A percentile compares a stretch with the other conserved stretches of the same genome.
Evolutionary conservation across 2,113 vertebrate species (phyloP).

Genomic region (Ctenomys sociabilis): DNA sequence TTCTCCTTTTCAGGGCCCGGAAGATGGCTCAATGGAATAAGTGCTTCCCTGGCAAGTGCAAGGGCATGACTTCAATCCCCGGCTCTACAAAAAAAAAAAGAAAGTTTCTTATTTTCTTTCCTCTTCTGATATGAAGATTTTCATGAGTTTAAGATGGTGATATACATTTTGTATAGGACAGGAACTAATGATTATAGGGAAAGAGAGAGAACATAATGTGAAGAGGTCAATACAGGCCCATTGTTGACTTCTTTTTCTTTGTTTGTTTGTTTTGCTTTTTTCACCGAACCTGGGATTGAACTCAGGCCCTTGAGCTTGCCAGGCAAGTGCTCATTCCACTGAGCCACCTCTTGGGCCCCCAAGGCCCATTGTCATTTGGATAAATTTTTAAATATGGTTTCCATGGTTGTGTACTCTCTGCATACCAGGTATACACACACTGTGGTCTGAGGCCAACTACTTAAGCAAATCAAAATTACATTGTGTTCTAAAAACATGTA

Average conservation of each 20-base stretch:
- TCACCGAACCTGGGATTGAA: too few relatives aligned
- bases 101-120: not conserved
- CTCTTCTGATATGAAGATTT: not conserved
- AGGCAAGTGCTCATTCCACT: too few relatives aligned
- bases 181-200: not conserved
- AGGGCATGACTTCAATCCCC: too few relatives aligned
- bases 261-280: too few relatives aligned
- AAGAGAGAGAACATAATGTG: not conserved
- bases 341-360: too few relatives aligned
- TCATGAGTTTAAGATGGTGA: not conserved
- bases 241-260: too few relatives aligned
- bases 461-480: not conserved
- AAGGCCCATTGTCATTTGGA: not conserved
- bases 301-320: too few relatives aligned
- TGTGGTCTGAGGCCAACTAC: not conserved
- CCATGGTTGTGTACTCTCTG: not conserved
- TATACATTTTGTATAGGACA: not conserved
- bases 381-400: not conserved
- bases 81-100: too few relatives aligned
- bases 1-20: too few relatives aligned
- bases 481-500: not conserved
- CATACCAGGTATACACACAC: not conserved
- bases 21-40: too few relatives aligned
- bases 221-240: not conserved
- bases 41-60: too few relatives aligned